phyloP scores from a whole-genome alignment of 2,888 invertebrate genomes.

The Brachyptera risi region DNA sequence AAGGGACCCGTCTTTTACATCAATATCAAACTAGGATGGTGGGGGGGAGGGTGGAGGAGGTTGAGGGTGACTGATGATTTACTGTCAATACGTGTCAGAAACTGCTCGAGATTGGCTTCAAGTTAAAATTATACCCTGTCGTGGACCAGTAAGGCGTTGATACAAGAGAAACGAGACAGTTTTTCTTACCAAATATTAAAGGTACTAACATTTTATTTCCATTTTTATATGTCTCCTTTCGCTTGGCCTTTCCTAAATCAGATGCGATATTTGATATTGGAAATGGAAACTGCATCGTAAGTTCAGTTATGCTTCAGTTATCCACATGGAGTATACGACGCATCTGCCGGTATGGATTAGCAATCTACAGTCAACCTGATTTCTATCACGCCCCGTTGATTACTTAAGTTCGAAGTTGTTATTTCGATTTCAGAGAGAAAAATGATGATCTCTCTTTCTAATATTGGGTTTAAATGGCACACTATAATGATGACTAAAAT shows the following conservation, averaged over 20 bases:
- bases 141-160: not conserved
- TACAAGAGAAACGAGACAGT: not conserved
- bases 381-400: too few relatives aligned
- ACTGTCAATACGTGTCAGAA: constrained; percentile 19
- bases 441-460: too few relatives aligned
- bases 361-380: too few relatives aligned
- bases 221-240: not conserved
- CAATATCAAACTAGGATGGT: constrained; percentile 8
- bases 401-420: too few relatives aligned
- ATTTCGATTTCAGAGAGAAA: too few relatives aligned
- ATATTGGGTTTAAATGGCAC: too few relatives aligned
- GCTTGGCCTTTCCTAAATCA: not conserved
- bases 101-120: constrained; percentile 2
- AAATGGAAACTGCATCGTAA: not conserved
- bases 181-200: not conserved
- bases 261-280: not conserved
- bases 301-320: too few relatives aligned
- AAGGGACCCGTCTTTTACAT: constrained; percentile 18
- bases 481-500: too few relatives aligned
- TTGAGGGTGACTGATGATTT: not conserved
- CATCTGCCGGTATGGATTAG: too few relatives aligned
- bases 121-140: constrained; percentile 8
- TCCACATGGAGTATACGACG: too few relatives aligned
- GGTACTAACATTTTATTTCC: not conserved
- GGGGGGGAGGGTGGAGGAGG: not conserved